phyloP scores from a whole-genome alignment of 2,888 invertebrate species.

The Rambutsinella grinnellia region DNA sequence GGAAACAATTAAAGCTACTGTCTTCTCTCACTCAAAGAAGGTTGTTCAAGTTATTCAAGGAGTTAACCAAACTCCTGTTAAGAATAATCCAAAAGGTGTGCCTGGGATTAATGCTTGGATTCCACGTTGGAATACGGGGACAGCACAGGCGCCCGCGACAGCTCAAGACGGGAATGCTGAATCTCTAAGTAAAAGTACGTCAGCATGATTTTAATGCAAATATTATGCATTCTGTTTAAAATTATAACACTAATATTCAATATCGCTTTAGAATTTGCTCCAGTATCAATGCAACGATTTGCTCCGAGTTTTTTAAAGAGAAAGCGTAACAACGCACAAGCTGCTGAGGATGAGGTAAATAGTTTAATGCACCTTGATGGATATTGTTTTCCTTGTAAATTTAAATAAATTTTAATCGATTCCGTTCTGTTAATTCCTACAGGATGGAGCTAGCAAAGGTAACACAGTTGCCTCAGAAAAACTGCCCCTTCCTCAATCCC shows the following conservation, averaged over 20 bases:
- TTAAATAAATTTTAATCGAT: no score
- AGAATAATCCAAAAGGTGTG: constrained; percentile 36
- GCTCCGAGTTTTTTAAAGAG: constrained; percentile 57
- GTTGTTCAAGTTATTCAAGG: constrained; percentile 18
- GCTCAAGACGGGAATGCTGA: constrained; percentile 21
- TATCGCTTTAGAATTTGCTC: constrained; percentile 35
- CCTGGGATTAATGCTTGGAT: constrained; percentile 49
- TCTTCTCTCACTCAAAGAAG: constrained; percentile 67
- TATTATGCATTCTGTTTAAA: neutral
- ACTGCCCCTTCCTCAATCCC: no score
- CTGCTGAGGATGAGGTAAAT: constrained; percentile 21
- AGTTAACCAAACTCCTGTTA: neutral
- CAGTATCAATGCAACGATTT: constrained; percentile 56
- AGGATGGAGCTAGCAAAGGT: neutral
- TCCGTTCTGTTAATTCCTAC: no score
- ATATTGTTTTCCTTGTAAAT: no score
- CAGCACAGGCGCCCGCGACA: constrained; percentile 9
- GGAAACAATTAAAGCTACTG: constrained; percentile 78
- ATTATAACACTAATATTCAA: neutral
- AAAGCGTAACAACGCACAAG: constrained; percentile 27
- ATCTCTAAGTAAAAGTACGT: constrained; percentile 27
- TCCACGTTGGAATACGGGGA: constrained; percentile 51
- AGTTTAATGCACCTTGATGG: no score
- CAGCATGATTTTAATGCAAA: no score
- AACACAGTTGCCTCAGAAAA: neutral